Percentiles rank a stretch among this genome's conserved stretches.
phyloP scores from a whole-genome alignment of 2,888 invertebrate genomes.

The Leucophora obtusa region DNA sequence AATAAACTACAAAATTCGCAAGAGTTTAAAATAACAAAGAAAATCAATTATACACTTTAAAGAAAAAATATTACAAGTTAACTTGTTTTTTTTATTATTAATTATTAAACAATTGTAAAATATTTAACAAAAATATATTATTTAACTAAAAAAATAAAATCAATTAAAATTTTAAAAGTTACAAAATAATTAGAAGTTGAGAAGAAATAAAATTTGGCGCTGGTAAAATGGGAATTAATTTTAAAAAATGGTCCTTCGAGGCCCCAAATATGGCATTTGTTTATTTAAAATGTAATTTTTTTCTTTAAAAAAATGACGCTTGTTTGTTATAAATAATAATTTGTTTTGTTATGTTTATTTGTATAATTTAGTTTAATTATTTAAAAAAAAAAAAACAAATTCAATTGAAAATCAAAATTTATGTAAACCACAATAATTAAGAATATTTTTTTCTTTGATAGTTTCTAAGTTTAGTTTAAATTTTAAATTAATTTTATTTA shows the following conservation, averaged over 20 bases:
- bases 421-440: slow-evolving; percentile 20
- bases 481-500: slow-evolving; percentile 49
- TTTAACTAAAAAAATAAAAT: slow-evolving; percentile 29
- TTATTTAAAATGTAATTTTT: slow-evolving; percentile 22
- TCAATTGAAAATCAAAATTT: slow-evolving; percentile 26
- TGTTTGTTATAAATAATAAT: slow-evolving; percentile 44
- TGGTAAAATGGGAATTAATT: slow-evolving; percentile 31
- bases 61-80: slow-evolving; percentile 46
- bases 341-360: slow-evolving; percentile 55
- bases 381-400: slow-evolving; percentile 20
- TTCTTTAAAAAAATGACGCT: slow-evolving; percentile 25
- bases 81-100: slow-evolving; percentile 42
- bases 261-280: slow-evolving; percentile 54
- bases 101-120: slow-evolving; percentile 58
- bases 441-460: slow-evolving; percentile 3
- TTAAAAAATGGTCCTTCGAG: slow-evolving; percentile 8
- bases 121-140: slow-evolving; percentile 50
- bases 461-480: slow-evolving; percentile 27
- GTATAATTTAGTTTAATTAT: slow-evolving; percentile 44
- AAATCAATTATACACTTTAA: slow-evolving; percentile 46
- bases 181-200: not conserved
- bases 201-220: slow-evolving; percentile 46
- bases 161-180: slow-evolving; percentile 11
- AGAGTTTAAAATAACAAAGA: slow-evolving; percentile 40
- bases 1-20: slow-evolving; percentile 9